phyloP scores from a whole-genome alignment of 2,797 vertebrate species.

The Chaetodon trifasciatus region DNA sequence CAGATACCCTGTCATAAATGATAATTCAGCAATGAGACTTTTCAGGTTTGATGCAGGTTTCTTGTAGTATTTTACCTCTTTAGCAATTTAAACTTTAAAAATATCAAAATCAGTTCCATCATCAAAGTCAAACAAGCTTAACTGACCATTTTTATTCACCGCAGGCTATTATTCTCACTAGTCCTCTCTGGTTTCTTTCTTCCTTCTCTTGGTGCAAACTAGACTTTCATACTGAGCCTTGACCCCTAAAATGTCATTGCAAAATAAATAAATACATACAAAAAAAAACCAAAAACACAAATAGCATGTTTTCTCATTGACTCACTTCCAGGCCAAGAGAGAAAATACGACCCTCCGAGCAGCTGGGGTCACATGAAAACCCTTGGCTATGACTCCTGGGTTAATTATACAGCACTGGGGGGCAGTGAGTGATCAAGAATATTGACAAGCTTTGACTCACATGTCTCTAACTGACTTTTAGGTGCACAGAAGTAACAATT shows the following conservation, averaged over 20 bases:
- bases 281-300: constrained; percentile 26
- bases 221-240: background rate
- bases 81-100: constrained; percentile 18
- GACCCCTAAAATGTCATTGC: background rate
- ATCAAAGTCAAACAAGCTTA: constrained; percentile 6
- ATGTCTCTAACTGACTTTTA: constrained; percentile 44
- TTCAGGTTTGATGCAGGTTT: background rate
- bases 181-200: background rate
- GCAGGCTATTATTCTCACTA: background rate
- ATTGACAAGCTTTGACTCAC: constrained; percentile 51
- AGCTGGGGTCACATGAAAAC: constrained; percentile 44
- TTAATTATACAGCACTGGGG: constrained; percentile 55
- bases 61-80: constrained; percentile 5
- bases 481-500: constrained; percentile 16
- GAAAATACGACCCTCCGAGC: constrained; percentile 35
- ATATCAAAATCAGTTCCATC: constrained; percentile 7
- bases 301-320: constrained; percentile 17
- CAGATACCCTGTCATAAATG: constrained; percentile 7
- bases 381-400: constrained; percentile 26
- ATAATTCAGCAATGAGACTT: background rate
- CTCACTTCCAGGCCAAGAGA: constrained; percentile 6
- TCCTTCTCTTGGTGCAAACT: background rate
- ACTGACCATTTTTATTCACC: constrained; percentile 9
- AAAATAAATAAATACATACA: background rate
- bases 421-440: constrained; percentile 38